Evolutionary conservation across 2,797 vertebrate genomes (phyloP).

Genomic region (Tenualosa thibaudeaui): DNA sequence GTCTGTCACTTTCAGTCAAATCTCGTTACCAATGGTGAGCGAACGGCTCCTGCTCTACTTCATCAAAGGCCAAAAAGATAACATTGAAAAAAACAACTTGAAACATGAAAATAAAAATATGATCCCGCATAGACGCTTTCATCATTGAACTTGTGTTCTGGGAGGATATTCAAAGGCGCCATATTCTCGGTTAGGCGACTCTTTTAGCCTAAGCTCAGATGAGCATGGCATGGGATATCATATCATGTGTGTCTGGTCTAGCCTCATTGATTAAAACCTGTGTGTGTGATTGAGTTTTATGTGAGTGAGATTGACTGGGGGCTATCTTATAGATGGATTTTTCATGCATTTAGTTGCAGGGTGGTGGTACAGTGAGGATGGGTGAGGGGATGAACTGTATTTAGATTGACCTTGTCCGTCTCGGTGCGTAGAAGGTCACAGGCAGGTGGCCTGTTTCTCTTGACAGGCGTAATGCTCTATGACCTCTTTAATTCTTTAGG

Average conservation of each 20-base stretch:
- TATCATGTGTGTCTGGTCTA: background rate
- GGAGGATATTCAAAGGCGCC: background rate
- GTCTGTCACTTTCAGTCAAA: slow-evolving; percentile 4
- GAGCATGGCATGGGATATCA: background rate
- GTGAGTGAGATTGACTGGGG: background rate
- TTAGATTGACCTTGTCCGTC: slow-evolving; percentile 41
- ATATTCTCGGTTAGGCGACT: background rate
- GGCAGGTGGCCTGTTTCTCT: background rate
- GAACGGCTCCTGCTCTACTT: background rate
- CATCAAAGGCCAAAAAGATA: background rate
- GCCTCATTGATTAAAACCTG: background rate
- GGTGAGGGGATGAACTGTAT: slow-evolving; percentile 9
- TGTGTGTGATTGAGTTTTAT: background rate
- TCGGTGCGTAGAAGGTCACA: slow-evolving; percentile 18
- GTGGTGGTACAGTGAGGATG: background rate
- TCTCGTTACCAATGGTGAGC: background rate
- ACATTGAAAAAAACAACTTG: too few species aligned
- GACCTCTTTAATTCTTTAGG: slow-evolving; percentile 3
- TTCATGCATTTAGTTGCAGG: background rate
- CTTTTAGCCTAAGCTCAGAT: background rate
- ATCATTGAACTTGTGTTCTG: background rate
- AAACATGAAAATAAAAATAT: background rate
- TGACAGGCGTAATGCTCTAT: slow-evolving; percentile 4
- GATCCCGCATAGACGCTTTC: background rate
- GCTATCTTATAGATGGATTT: background rate